Conservation (phyloP, 2,888 invertebrate species). For the Phyto melanocephala region DNA sequence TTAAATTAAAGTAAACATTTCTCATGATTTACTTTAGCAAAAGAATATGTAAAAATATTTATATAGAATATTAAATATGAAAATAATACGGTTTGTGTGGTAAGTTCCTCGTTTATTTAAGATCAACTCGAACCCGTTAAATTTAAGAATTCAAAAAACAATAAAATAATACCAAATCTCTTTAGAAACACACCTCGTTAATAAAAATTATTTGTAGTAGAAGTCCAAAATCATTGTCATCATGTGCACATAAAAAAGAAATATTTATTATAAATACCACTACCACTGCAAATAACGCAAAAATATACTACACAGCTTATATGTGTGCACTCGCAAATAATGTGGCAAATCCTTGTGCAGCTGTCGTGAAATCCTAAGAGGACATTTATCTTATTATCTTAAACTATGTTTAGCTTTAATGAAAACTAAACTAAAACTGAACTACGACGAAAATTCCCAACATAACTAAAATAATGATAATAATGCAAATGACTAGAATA, state of each 20-base stretch:
- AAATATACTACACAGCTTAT: background rate
- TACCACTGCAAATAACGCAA: background rate
- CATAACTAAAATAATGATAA: conserved; percentile 57
- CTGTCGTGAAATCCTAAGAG: conserved; percentile 56
- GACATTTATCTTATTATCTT: conserved; percentile 65
- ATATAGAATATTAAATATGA: no score
- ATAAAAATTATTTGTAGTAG: conserved; percentile 10
- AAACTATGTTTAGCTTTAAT: conserved; percentile 56
- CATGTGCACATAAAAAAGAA: conserved; percentile 54
- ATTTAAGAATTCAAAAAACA: no score
- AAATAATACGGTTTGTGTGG: no score
- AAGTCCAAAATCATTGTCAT: conserved; percentile 22
- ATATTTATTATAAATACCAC: conserved; percentile 48
- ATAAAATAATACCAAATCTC: no score
- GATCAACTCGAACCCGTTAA: no score
- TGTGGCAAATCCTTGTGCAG: conserved; percentile 40
- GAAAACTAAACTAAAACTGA: conserved; percentile 53
- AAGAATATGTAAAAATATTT: background rate
- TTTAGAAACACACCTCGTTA: background rate
- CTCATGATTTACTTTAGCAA: background rate
- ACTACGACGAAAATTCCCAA: conserved; percentile 34
- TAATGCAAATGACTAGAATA: conserved; percentile 47
- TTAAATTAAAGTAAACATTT: background rate
- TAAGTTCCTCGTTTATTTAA: no score
- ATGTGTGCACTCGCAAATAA: conserved; percentile 9